These are phyloP conservation scores for Copidosoma floridanum DNA, from an alignment of 1,140 invertebrate species.

Conservation along the genomic window DNA sequence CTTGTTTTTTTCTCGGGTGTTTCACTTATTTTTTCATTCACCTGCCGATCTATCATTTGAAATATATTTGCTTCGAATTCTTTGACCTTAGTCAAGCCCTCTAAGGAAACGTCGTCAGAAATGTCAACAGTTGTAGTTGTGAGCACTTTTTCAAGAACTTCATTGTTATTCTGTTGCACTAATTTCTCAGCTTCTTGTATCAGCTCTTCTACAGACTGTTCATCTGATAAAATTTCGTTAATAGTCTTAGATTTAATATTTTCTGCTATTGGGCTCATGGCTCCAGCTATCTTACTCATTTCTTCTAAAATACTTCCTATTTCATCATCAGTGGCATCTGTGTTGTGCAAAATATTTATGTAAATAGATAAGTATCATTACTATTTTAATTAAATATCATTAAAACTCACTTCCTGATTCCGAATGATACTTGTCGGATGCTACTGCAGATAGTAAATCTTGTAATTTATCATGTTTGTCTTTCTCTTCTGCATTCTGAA, in stretches of 20 bases:
- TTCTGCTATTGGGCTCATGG: conserved; percentile 42
- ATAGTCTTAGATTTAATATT: conserved; percentile 35
- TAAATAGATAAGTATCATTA: conserved; percentile 27
- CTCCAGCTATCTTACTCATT: conserved; percentile 51
- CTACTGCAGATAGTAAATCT: conserved; percentile 47
- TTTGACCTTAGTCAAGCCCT: conserved; percentile 34
- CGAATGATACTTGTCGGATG: conserved; percentile 50
- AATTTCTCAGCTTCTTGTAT: conserved; percentile 52
- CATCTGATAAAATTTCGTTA: conserved; percentile 41
- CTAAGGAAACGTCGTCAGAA: conserved; percentile 30
- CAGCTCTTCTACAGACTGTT: conserved; percentile 50
- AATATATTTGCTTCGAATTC: conserved; percentile 52
- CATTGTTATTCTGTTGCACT: conserved; percentile 47
- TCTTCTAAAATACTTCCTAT: conserved; percentile 53
- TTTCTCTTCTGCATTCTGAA: conserved; percentile 20
- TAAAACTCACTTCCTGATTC: conserved; percentile 50
- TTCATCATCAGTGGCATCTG: conserved; percentile 53
- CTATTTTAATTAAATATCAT: conserved; percentile 1
- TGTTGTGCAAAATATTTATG: not conserved
- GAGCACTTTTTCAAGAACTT: conserved; percentile 41
- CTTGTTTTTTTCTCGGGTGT: conserved; percentile 36
- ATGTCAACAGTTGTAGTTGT: conserved; percentile 41
- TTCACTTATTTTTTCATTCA: conserved; percentile 46
- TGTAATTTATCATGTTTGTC: conserved; percentile 46
- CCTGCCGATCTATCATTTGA: conserved; percentile 47